Conservation (phyloP, 2,797 vertebrate genomes). For the Pygocentrus nattereri region DNA sequence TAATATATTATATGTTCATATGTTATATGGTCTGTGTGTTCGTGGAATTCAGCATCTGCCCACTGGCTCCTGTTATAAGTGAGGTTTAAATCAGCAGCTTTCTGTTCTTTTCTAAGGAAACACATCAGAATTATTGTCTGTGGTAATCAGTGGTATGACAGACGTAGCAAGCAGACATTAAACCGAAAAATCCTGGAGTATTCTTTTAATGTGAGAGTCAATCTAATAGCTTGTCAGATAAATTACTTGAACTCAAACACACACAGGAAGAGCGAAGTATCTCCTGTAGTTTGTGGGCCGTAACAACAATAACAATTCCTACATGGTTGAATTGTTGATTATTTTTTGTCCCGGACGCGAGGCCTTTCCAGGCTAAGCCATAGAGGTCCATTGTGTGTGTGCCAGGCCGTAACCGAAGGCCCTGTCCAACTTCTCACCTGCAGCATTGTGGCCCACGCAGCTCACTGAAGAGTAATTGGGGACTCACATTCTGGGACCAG, state of each 20-base stretch:
- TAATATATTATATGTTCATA: neutral
- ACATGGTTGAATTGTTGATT: slow-evolving; percentile 21
- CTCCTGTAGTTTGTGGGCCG: neutral
- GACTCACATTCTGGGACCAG: slow-evolving; percentile 71
- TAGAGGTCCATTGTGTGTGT: slow-evolving; percentile 70
- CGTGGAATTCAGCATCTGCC: neutral
- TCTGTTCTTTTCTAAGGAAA: neutral
- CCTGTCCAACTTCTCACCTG: slow-evolving; percentile 78
- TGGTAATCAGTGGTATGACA: neutral
- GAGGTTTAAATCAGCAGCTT: no score
- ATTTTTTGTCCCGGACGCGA: slow-evolving; percentile 39
- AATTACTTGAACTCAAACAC: neutral
- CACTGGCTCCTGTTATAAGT: neutral
- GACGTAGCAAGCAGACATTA: neutral
- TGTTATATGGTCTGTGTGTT: no score
- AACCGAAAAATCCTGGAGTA: neutral
- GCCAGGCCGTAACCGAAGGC: slow-evolving; percentile 64
- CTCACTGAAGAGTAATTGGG: slow-evolving; percentile 73
- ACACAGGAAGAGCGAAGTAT: neutral
- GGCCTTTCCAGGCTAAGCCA: slow-evolving; percentile 56
- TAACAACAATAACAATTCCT: slow-evolving; percentile 34
- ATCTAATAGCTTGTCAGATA: neutral
- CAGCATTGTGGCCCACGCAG: slow-evolving; percentile 67
- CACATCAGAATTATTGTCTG: neutral
- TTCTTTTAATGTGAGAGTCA: neutral